Conservation (phyloP, 2,888 invertebrate genomes). For the Prosopocoilus inquinatus region DNA sequence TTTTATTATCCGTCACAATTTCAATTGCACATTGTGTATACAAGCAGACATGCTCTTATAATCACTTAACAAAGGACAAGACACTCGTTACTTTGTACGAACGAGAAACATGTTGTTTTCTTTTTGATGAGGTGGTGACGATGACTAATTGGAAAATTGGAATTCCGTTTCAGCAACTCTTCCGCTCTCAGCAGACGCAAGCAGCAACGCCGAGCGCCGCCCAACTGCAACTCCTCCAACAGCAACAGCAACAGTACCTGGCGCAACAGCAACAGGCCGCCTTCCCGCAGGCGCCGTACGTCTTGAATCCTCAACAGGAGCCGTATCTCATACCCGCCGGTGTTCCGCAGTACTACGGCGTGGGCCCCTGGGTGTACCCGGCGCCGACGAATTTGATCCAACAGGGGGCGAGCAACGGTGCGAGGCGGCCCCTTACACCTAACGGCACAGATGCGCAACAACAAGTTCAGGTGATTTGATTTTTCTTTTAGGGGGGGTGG, state of each 20-base stretch:
- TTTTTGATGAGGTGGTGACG: neutral
- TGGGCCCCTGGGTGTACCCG: constrained; percentile 93
- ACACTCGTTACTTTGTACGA: neutral
- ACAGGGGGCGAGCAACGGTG: constrained; percentile 61
- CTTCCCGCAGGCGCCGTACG: constrained; percentile 80
- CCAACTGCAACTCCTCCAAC: constrained; percentile 69
- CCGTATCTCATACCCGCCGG: constrained; percentile 82
- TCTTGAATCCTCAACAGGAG: constrained; percentile 70
- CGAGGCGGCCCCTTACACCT: constrained; percentile 77
- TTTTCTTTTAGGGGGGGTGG: neutral
- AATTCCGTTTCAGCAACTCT: constrained; percentile 72
- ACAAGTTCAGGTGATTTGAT: constrained; percentile 58
- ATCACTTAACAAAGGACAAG: too few species aligned
- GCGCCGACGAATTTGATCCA: constrained; percentile 64
- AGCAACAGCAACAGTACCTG: constrained; percentile 74
- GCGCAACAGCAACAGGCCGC: constrained; percentile 70
- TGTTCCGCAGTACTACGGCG: constrained; percentile 90
- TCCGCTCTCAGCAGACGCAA: constrained; percentile 81
- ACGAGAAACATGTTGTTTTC: neutral
- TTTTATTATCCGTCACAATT: too few species aligned
- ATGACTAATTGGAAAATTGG: neutral
- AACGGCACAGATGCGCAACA: constrained; percentile 63
- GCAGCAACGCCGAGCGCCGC: constrained; percentile 66
- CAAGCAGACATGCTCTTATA: too few species aligned
- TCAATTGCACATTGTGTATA: too few species aligned